phyloP scores from a whole-genome alignment of 2,797 vertebrate species.

The Sebastes reedi region DNA sequence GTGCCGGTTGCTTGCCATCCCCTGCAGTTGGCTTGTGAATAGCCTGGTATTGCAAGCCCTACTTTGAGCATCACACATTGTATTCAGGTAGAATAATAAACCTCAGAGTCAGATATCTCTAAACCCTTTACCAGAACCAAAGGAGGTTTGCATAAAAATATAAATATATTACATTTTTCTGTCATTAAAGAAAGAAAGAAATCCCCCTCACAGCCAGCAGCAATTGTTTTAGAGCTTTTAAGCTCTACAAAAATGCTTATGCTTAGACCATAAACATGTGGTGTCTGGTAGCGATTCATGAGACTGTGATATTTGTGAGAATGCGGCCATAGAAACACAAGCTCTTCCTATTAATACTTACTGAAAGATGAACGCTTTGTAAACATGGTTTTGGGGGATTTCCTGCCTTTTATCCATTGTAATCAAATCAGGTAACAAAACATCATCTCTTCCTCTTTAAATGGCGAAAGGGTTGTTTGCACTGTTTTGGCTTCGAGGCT shows the following conservation, averaged over 20 bases:
- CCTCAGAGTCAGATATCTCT: neutral
- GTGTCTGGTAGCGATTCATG: neutral
- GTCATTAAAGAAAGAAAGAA: neutral
- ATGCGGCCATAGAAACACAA: neutral
- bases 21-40: no score
- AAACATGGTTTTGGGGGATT: constrained; percentile 30
- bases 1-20: no score
- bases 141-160: neutral
- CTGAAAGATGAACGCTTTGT: constrained; percentile 31
- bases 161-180: neutral
- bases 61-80: neutral
- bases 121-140: neutral
- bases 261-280: neutral
- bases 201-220: neutral
- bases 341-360: constrained; percentile 4
- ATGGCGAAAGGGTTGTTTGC: constrained; percentile 13
- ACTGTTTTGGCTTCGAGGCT: constrained; percentile 12
- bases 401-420: constrained; percentile 26
- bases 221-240: neutral
- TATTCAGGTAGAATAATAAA: neutral
- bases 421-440: constrained; percentile 26
- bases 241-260: neutral
- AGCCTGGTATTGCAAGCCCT: no score
- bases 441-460: constrained; percentile 21
- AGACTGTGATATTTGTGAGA: constrained; percentile 32